Evolutionary conservation across 2,888 invertebrate species (phyloP).

Genomic region (Sesia bembeciformis): DNA sequence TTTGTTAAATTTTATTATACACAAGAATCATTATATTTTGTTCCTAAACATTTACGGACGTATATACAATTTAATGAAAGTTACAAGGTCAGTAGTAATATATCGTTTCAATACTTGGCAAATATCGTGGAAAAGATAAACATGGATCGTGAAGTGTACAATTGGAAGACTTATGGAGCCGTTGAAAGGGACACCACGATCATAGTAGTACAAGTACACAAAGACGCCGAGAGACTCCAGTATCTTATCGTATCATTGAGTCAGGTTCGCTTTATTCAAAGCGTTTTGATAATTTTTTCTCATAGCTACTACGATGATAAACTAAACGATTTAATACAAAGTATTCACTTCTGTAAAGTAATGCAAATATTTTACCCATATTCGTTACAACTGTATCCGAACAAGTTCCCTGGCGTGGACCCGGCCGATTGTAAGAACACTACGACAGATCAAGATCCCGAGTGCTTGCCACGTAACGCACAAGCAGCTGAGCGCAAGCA

Average conservation of each 20-base stretch:
- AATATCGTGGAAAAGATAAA: no score
- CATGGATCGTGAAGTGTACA: slow-evolving; percentile 8
- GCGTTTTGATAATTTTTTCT: slow-evolving; percentile 32
- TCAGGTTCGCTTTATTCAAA: slow-evolving; percentile 22
- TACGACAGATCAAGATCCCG: neutral
- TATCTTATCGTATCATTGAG: slow-evolving; percentile 28
- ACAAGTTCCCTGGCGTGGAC: slow-evolving; percentile 19
- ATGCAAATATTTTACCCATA: slow-evolving; percentile 39
- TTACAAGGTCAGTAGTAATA: slow-evolving; percentile 1
- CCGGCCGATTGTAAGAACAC: no score
- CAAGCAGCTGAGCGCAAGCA: slow-evolving; percentile 27
- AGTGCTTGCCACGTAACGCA: slow-evolving; percentile 18
- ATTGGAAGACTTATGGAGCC: slow-evolving; percentile 14
- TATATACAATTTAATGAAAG: neutral
- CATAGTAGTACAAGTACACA: slow-evolving; percentile 25
- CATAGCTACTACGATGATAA: slow-evolving; percentile 29
- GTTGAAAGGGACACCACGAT: slow-evolving; percentile 15
- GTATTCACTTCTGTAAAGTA: slow-evolving; percentile 34
- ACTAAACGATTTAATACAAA: slow-evolving; percentile 22
- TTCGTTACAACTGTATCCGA: slow-evolving; percentile 32
- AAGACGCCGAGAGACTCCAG: slow-evolving; percentile 22
- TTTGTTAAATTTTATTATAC: no score
- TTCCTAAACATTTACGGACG: neutral
- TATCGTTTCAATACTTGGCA: neutral
- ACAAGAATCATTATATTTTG: neutral